Base-by-base conservation (phyloP, 2,797 vertebrate species). In the Coendou prehensilis region DNA sequence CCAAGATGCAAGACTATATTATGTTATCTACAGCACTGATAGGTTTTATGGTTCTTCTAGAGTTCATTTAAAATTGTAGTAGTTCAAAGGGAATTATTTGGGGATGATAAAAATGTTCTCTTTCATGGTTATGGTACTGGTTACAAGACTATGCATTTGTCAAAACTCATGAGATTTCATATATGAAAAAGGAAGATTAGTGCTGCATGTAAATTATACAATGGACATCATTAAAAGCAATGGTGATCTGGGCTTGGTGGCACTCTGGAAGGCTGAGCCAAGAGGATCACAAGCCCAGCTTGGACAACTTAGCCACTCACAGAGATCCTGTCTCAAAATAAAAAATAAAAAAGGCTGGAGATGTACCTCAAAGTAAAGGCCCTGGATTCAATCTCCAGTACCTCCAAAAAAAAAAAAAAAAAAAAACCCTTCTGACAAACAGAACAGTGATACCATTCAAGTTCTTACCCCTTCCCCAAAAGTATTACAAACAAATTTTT, bases 21-120 rank as follows among this genome's bases (percentile, higher is more conserved):
- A 52, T 47, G 50, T 85, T 81, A 91, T 85, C 50, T 79, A 54
- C 28, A 50, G 23, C 20, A 30, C 7, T 9, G 28, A 81, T 63
- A n/a, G n/a, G 22, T 76, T 83, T 81, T 69, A 23, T 57, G 83
- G n/a, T 89, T 96, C 75, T 91, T 93, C 81, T 87, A 84, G 41
- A 64, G 50, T 83, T 89, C 33, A 47, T 69, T 88, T 89, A 81
- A 81, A 92, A 96, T 67, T 81, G 69, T 61, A n/a, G 52, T 64
- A 73, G 20, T 37, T 96, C 71, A 83, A 76, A 94, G 79, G 61
- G 50, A 69, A 47, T 52, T 88, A 78, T 45, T 90, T 75, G n/a
- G 37, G 57, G 54, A 26, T 85, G 22, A 61, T 69, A 73, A 59
- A 76, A 94, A 56, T 89, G 15, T 80, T 82, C 82, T 85, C 47